These are phyloP conservation scores for Hartigia nigra DNA, from an alignment of 2,888 invertebrate species.

Conservation along the genomic window DNA sequence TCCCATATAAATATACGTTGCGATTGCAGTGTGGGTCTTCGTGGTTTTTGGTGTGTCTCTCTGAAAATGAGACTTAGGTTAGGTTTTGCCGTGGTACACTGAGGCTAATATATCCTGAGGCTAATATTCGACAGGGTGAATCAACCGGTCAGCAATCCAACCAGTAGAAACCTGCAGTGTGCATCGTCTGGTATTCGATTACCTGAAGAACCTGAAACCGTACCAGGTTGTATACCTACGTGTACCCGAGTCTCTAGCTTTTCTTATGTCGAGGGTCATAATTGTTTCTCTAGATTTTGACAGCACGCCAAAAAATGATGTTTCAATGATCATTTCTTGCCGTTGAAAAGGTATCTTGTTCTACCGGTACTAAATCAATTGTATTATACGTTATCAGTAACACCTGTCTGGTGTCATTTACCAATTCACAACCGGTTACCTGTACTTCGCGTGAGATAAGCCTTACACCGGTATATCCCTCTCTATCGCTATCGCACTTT, in stretches of 20 bases:
- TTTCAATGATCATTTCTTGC: neutral
- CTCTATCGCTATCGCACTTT: neutral
- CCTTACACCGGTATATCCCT: neutral
- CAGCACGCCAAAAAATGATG: neutral
- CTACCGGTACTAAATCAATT: neutral
- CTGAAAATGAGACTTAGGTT: neutral
- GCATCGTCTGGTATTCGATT: conserved; percentile 40
- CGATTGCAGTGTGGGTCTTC: conserved; percentile 24
- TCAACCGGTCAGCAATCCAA: conserved; percentile 35
- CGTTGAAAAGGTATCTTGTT: neutral
- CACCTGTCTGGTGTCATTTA: neutral
- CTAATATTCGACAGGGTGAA: conserved; percentile 27
- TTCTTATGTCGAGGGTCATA: neutral
- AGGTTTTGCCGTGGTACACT: neutral
- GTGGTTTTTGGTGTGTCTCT: conserved; percentile 24
- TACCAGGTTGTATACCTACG: neutral
- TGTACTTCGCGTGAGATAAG: neutral
- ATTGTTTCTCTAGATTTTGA: neutral
- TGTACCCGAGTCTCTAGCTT: neutral
- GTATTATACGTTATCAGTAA: neutral
- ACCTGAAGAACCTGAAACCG: conserved; percentile 28
- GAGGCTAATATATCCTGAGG: neutral
- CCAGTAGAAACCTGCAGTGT: conserved; percentile 35
- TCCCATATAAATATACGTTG: neutral
- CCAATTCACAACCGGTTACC: neutral